Conservation (phyloP, 2,113 vertebrate species). For the Natator depressus region DNA sequence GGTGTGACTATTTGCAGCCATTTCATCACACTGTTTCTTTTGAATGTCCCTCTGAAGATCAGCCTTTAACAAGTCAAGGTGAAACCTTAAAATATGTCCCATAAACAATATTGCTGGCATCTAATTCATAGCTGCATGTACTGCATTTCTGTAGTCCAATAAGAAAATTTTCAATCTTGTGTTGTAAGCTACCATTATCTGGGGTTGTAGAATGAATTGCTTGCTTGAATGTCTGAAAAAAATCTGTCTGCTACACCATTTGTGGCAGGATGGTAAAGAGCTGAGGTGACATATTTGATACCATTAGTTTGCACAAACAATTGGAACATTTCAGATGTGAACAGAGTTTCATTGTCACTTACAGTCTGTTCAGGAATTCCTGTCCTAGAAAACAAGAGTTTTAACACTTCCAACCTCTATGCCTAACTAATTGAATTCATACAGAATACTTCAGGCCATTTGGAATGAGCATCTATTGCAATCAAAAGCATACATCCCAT, state of each 20-base stretch:
- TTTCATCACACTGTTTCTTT: neutral
- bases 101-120: neutral
- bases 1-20: neutral
- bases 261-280: neutral
- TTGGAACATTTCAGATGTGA: conserved; percentile 24
- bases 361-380: conserved; percentile 20
- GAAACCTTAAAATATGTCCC: neutral
- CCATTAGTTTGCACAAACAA: neutral
- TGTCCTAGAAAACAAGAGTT: neutral
- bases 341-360: conserved; percentile 52
- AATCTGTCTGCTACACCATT: neutral
- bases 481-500: neutral
- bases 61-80: neutral
- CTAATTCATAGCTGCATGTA: neutral
- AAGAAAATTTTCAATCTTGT: neutral
- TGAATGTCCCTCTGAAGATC: neutral
- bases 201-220: fast-evolving
- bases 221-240: neutral
- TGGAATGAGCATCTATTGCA: neutral
- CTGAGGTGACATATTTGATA: neutral
- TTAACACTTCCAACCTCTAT: conserved; percentile 23
- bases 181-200: neutral
- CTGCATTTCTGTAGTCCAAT: neutral
- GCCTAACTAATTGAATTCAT: conserved; percentile 23
- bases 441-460: neutral